Percentiles rank a stretch among this genome's conserved stretches.
Conservation (phyloP, 1,140 invertebrate species). For the Trachelipus rathkii region DNA sequence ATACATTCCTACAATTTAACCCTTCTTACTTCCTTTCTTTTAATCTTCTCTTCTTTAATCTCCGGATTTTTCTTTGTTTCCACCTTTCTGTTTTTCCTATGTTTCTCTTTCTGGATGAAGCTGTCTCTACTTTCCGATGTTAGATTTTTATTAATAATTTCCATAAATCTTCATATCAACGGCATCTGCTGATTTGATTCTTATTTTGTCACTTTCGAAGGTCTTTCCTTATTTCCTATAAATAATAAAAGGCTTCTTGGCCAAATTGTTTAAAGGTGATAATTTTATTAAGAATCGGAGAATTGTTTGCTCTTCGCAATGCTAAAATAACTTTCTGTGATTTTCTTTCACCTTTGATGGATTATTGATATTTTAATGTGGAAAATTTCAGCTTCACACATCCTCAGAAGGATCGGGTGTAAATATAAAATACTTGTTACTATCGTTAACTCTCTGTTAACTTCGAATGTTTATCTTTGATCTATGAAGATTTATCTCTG, state of each 20-base stretch:
- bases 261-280: background rate
- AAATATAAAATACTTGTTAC: no score
- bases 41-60: background rate
- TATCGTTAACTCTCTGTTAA: no score
- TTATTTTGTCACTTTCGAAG: background rate
- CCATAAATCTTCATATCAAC: background rate
- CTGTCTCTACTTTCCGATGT: background rate
- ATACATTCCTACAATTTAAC: background rate
- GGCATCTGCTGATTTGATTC: background rate
- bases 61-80: background rate
- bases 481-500: no score
- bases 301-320: background rate
- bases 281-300: background rate
- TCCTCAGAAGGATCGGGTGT: no score
- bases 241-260: background rate
- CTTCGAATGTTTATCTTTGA: no score
- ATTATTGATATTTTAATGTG: no score
- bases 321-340: no score
- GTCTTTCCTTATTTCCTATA: background rate
- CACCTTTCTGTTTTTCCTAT: background rate
- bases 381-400: no score
- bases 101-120: constrained; percentile 1
- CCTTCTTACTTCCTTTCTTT: background rate
- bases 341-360: no score
- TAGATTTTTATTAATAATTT: background rate